Evolutionary conservation across 2,888 invertebrate genomes (phyloP), one percentile per base, ranked within the genome.

Genomic region (Blastobasis lacticolella): DNA sequence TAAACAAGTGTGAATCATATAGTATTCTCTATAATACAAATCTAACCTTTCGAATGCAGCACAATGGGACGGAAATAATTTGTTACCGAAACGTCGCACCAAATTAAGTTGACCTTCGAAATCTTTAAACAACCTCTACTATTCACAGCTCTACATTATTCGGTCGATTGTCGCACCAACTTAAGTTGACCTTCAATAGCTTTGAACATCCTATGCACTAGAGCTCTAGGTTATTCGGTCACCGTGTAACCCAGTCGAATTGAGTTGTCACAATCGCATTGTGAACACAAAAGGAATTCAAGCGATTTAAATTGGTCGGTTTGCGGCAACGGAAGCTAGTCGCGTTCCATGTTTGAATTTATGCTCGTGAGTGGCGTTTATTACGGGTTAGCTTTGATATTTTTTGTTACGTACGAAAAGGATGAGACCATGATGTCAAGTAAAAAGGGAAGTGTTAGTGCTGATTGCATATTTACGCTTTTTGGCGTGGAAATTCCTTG

Each of bases 31-130:
- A n/a, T n/a, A 69, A 23, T 71, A 66, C 62, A 66, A 67, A 67
- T 66, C 67, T 67, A 68, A 66, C 65, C 60, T 57, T 60, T 60
- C 63, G 66, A 66, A 61, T 58, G 57, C 52, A 52, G 47, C 54
- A 72, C 73, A 74, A 71, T 64, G 62, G 46, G 68, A 60, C 71
- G 74, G 73, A 71, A 70, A 66, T 64, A 53, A 62, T 65, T 71
- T 67, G 68, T 67, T 51, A 52, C 48, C 43, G 50, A 23, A 7
- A 10, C 38, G 23, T 41, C 10, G 40, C 23, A 55, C 55, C 66
- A 62, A 60, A 46, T 56, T 45, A 51, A 49, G 47, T 48, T 48
- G 51, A 52, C 52, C 52, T 42, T 47, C 23, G 2, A 23, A 2
- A 23, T 3, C 23, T 23, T n/a, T 23, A 23, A 23, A 23, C 23